phyloP scores from a whole-genome alignment of 2,888 invertebrate genomes.

The Gibbula magus region DNA sequence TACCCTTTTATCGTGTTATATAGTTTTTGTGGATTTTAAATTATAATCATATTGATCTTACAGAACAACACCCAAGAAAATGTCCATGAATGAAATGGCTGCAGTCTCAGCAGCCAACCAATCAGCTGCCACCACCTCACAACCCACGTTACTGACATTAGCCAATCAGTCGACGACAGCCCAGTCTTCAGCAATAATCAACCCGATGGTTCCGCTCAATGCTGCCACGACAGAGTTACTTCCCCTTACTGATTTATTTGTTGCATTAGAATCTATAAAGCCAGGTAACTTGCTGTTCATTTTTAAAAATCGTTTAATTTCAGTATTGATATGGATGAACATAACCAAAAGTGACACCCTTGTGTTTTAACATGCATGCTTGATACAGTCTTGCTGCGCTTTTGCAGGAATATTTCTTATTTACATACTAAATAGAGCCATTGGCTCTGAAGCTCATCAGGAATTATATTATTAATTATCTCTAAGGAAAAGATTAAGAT shows the following conservation, averaged over 20 bases:
- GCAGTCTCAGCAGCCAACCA: slow-evolving; percentile 28
- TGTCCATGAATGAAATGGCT: slow-evolving; percentile 63
- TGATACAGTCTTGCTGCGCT: too few relatives aligned
- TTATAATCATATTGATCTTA: not conserved
- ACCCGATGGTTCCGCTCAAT: not conserved
- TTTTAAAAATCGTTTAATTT: too few relatives aligned
- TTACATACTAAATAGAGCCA: too few relatives aligned
- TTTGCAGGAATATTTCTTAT: too few relatives aligned
- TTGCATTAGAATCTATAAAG: slow-evolving; percentile 85
- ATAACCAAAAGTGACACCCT: too few relatives aligned
- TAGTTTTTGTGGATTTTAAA: too few relatives aligned
- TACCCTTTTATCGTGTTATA: too few relatives aligned
- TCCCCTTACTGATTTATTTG: slow-evolving; percentile 82
- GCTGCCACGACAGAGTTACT: slow-evolving; percentile 76
- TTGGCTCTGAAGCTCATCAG: too few relatives aligned
- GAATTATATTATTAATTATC: too few relatives aligned
- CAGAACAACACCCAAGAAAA: slow-evolving; percentile 35
- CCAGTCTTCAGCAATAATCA: slow-evolving; percentile 1
- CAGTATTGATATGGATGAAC: too few relatives aligned
- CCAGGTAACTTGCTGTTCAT: slow-evolving; percentile 78
- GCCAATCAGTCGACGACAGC: slow-evolving; percentile 13
- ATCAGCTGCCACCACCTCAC: slow-evolving; percentile 16
- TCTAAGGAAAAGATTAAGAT: too few relatives aligned
- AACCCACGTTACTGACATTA: slow-evolving; percentile 12
- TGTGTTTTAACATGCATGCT: too few relatives aligned